Percentiles rank a stretch among this genome's conserved stretches.
Evolutionary conservation across 1,140 invertebrate genomes (phyloP).

Genomic region (Macrobrachium rosenbergii): DNA sequence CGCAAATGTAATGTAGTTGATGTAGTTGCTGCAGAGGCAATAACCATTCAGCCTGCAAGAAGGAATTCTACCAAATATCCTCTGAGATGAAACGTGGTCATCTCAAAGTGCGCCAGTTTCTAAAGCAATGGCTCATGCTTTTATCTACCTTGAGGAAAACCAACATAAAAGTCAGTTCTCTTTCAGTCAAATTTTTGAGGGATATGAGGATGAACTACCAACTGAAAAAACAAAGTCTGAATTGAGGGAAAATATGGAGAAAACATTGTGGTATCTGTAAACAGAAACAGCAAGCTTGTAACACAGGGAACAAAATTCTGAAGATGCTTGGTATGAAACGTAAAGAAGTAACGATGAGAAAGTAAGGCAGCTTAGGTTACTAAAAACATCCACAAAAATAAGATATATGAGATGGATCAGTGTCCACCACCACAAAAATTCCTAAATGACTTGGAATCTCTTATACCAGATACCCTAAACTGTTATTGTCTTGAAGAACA

Average conservation of each 20-base stretch:
- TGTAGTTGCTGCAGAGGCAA: too few relatives aligned
- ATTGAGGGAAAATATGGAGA: too few relatives aligned
- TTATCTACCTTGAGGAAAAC: conserved; percentile 9
- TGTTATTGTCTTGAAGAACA: conserved; percentile 7
- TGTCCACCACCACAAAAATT: too few relatives aligned
- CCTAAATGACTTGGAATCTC: not conserved
- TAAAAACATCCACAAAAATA: conserved; percentile 39
- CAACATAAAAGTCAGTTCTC: not conserved
- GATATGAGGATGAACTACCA: too few relatives aligned
- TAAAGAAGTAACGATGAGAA: conserved; percentile 35
- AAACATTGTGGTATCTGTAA: too few relatives aligned
- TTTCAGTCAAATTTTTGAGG: too few relatives aligned
- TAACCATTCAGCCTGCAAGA: too few relatives aligned
- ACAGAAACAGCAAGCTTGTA: too few relatives aligned
- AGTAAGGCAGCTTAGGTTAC: conserved; percentile 16
- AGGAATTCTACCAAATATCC: too few relatives aligned
- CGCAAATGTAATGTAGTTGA: too few relatives aligned
- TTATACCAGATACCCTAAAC: not conserved
- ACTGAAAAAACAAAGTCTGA: too few relatives aligned
- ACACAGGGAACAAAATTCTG: conserved; percentile 41
- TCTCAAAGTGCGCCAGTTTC: not conserved
- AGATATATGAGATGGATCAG: not conserved
- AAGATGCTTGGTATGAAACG: conserved; percentile 24
- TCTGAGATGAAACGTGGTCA: too few relatives aligned
- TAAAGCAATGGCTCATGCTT: conserved; percentile 8